A percentile compares a stretch with the other conserved stretches of the same genome.
Evolutionary conservation across 2,113 vertebrate species (phyloP).

Genomic region (Oreotragus oreotragus): DNA sequence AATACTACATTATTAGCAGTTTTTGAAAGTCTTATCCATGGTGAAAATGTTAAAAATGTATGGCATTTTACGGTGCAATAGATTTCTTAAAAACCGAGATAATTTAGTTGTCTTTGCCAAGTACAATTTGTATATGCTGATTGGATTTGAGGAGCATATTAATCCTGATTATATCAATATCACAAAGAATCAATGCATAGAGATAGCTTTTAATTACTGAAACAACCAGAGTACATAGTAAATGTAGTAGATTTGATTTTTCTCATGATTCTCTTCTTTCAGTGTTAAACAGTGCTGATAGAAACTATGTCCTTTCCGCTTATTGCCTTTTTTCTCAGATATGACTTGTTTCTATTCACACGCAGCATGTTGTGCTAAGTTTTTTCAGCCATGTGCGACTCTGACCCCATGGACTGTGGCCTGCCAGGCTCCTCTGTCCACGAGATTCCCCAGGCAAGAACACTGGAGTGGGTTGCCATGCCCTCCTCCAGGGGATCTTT

Average conservation of each 20-base stretch:
- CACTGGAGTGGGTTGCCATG: background rate
- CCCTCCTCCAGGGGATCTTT: background rate
- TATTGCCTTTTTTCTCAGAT: background rate
- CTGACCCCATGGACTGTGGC: background rate
- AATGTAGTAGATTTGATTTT: background rate
- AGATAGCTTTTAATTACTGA: background rate
- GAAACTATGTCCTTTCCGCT: background rate
- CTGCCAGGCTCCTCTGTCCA: background rate
- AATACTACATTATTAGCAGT: background rate
- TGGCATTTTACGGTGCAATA: background rate
- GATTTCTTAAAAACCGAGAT: background rate
- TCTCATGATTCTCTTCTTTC: background rate
- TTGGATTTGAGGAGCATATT: background rate
- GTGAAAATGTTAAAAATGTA: background rate
- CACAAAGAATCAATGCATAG: background rate
- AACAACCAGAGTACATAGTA: background rate
- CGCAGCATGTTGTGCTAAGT: background rate
- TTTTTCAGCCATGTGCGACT: rapidly evolving
- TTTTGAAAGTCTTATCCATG: background rate
- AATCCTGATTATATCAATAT: background rate
- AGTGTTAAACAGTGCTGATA: background rate
- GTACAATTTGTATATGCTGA: background rate
- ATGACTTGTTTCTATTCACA: background rate
- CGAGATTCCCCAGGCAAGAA: background rate
- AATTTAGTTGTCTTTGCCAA: background rate